Percentiles rank a stretch among this genome's conserved stretches.
phyloP scores from a whole-genome alignment of 1,140 invertebrate genomes.

The Drosophila chauvacae region DNA sequence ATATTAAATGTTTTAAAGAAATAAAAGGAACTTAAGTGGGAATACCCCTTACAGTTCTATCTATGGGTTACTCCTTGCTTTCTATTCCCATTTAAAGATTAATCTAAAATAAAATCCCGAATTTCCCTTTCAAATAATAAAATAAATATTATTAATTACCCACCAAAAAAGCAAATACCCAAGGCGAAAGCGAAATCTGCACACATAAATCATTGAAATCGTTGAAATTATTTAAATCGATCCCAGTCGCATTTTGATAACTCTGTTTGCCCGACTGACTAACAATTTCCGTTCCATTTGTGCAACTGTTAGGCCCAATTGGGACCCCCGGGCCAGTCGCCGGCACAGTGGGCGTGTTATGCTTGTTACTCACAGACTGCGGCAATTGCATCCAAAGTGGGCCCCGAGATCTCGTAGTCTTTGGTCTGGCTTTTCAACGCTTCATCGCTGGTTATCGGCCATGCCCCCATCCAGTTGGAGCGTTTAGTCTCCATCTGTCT shows the following conservation, averaged over 20 bases:
- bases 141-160: conserved; percentile 1
- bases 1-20: too few species aligned
- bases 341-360: conserved; percentile 51
- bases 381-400: conserved; percentile 47
- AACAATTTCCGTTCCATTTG: conserved; percentile 76
- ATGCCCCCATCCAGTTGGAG: conserved; percentile 49
- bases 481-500: conserved; percentile 34
- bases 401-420: conserved; percentile 1
- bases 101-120: background rate
- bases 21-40: background rate
- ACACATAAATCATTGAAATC: conserved; percentile 22
- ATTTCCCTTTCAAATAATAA: background rate
- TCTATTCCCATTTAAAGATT: background rate
- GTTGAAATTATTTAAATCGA: conserved; percentile 7
- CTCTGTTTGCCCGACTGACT: conserved; percentile 42
- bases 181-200: background rate
- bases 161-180: background rate
- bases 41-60: background rate
- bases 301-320: conserved; percentile 65
- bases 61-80: accelerated
- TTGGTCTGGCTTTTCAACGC: conserved; percentile 37
- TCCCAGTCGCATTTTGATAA: conserved; percentile 30
- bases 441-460: conserved; percentile 45
- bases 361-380: conserved; percentile 51
- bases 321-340: conserved; percentile 37